Evolutionary conservation across 2,113 vertebrate genomes (phyloP), one percentile per base, ranked within the genome.

Genomic region (Phalacrocorax aristotelis): DNA sequence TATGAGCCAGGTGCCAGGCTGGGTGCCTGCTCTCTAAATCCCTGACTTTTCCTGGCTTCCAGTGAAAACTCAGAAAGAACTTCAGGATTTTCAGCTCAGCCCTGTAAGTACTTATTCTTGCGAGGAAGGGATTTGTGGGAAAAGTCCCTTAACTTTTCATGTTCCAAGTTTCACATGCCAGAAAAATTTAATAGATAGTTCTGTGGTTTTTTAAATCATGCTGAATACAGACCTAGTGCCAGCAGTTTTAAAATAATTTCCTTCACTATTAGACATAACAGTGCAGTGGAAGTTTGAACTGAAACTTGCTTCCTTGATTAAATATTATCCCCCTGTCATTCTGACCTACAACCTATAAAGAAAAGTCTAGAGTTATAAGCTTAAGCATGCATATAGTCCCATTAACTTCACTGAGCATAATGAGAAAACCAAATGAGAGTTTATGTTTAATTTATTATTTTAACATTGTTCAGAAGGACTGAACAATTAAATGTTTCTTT

Each of bases 191-290:
- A 87, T 57, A 95, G 95, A 60, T 58, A 30, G 7, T 80, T 83
- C 62, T 77, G 94, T 81, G 93, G 84, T 91, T 96, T 96, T 95
- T 85, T 62, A 94, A 90, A 88, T 88, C 58, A 60, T 29, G 21
- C 19, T 77, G 51, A 90, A 93, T 60, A 55, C 4, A 17, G 42
- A 77, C 7, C 7, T 68, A 49, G 30, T 54, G 87, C 94, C 93
- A 96, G 79, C 18, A 89, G 81, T 34, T 89, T 95, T 95, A 29
- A 91, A 95, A 93, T 83, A 48, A 94, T 96, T 95, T 96, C 89
- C 82, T 94, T 95, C 78, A 52, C 54, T 86, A 51, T 91, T 91
- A 89, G 90, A 94, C 85, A 92, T 81, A 97, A 90, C 74, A 92
- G 30, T 36, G 40, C 0, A 0, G 69, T 95, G 65, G 86, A 92